Evolutionary conservation across 2,797 vertebrate genomes (phyloP).

Genomic region (Enteromius afrohamiltoni): DNA sequence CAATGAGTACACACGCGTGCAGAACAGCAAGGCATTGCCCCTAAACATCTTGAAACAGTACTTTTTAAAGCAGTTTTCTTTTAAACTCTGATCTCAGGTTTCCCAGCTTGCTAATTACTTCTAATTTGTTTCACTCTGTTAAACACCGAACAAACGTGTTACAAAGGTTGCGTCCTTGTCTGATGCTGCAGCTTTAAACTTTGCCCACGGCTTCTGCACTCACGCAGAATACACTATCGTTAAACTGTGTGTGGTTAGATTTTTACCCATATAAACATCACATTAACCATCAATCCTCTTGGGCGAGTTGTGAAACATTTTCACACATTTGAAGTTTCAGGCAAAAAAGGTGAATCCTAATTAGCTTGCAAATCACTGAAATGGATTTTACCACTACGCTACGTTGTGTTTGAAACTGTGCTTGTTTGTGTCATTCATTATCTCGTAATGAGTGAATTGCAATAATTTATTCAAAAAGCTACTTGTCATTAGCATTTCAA

Average conservation of each 20-base stretch:
- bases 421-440: slow-evolving; percentile 35
- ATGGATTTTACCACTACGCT: background rate
- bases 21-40: background rate
- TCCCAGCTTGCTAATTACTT: slow-evolving; percentile 22
- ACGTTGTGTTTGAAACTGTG: slow-evolving; percentile 3
- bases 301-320: slow-evolving; percentile 32
- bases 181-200: slow-evolving; percentile 2
- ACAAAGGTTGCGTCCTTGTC: slow-evolving; percentile 19
- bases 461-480: slow-evolving; percentile 26
- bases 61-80: slow-evolving; percentile 29
- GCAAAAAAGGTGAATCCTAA: slow-evolving; percentile 19
- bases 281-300: slow-evolving; percentile 27
- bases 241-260: slow-evolving; percentile 9
- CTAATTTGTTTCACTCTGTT: slow-evolving; percentile 23
- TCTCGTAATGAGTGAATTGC: slow-evolving; percentile 28
- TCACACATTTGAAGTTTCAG: slow-evolving; percentile 19
- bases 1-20: background rate
- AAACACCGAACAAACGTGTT: background rate
- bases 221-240: background rate
- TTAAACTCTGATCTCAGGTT: slow-evolving; percentile 1
- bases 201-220: slow-evolving; percentile 16
- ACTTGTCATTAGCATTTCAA: slow-evolving; percentile 32
- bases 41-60: slow-evolving; percentile 16
- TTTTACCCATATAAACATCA: slow-evolving; percentile 20
- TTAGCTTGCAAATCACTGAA: slow-evolving; percentile 32